These are phyloP conservation scores for Cacatua alba DNA, from an alignment of 2,113 vertebrate species.

Conservation along the genomic window DNA sequence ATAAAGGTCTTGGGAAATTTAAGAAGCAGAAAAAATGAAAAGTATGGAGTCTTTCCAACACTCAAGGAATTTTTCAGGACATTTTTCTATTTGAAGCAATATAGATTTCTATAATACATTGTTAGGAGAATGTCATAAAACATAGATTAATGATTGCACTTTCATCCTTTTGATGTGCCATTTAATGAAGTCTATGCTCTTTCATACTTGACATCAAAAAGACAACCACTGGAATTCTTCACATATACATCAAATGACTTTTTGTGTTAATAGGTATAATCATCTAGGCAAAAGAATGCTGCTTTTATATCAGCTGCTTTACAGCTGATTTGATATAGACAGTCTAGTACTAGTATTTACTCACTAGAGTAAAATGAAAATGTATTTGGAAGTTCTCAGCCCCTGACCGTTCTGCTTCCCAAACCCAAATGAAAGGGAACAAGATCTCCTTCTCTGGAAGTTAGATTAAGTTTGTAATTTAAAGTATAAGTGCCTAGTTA, in stretches of 20 bases:
- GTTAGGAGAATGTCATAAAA: slow-evolving; percentile 71
- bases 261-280: slow-evolving; percentile 69
- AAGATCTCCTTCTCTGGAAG: neutral
- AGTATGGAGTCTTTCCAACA: neutral
- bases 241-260: slow-evolving; percentile 68
- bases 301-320: slow-evolving; percentile 23
- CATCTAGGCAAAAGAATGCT: slow-evolving; percentile 60
- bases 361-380: neutral
- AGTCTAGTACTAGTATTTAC: neutral
- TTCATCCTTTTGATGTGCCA: slow-evolving; percentile 77
- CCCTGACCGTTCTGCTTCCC: neutral
- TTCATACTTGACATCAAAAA: slow-evolving; percentile 79
- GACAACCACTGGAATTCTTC: slow-evolving; percentile 66
- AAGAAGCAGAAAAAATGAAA: neutral
- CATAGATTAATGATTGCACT: slow-evolving; percentile 77
- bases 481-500: neutral
- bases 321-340: neutral
- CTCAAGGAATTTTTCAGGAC: neutral
- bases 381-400: neutral
- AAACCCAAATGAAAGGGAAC: neutral
- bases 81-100: slow-evolving; percentile 33
- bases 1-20: neutral
- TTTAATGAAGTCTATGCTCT: slow-evolving; percentile 75
- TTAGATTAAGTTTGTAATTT: neutral
- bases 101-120: slow-evolving; percentile 45